These are phyloP conservation scores for Pampusana beccarii DNA, from an alignment of 2,113 vertebrate genomes.

Conservation along the genomic window DNA sequence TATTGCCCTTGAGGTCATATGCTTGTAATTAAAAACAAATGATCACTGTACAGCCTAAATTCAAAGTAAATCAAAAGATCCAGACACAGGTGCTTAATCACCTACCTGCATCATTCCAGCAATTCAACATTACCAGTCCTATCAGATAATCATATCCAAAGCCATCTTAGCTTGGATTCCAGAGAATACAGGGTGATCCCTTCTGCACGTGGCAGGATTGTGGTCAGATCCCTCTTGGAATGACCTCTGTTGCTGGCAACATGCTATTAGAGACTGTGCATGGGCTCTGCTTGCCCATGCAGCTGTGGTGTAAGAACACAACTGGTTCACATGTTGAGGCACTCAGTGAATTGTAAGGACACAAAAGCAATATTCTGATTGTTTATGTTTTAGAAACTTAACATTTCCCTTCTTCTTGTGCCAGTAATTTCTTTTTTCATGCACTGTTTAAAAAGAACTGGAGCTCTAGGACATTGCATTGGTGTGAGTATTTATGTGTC, in stretches of 20 bases:
- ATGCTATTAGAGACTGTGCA: fast-evolving
- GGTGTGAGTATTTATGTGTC: background rate
- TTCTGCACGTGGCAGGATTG: fast-evolving
- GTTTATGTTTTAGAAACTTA: background rate
- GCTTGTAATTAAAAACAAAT: background rate
- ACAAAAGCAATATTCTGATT: background rate
- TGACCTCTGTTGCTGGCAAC: background rate
- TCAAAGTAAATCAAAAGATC: background rate
- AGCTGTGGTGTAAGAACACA: background rate
- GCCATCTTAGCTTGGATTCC: background rate
- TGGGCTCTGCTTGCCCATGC: background rate
- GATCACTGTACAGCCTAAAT: background rate
- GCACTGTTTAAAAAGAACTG: background rate
- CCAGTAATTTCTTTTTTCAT: background rate
- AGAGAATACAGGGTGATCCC: background rate
- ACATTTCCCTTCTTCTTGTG: background rate
- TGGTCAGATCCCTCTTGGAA: background rate
- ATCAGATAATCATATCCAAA: background rate
- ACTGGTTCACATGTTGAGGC: background rate
- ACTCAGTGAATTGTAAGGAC: background rate
- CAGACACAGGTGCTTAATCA: background rate
- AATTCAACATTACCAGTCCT: background rate
- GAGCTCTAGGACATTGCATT: background rate
- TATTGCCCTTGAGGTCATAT: background rate
- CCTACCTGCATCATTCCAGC: background rate